A percentile compares a stretch with the other conserved stretches of the same genome.
Evolutionary conservation across 2,888 invertebrate species (phyloP).

Genomic region (Ophonus ardosiacus): DNA sequence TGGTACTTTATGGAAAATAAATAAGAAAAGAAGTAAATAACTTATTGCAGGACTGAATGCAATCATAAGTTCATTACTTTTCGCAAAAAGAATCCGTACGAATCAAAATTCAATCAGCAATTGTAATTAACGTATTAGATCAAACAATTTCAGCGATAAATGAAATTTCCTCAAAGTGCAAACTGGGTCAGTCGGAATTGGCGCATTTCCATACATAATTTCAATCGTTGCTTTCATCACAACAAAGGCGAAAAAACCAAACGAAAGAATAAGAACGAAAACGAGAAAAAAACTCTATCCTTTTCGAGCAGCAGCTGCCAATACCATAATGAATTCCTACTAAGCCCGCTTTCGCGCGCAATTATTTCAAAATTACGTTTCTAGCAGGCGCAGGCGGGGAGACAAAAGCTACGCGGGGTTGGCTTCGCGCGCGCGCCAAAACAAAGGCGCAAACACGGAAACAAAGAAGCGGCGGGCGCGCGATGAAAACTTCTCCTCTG

Average conservation of each 20-base stretch:
- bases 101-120: constrained; percentile 45
- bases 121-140: constrained; percentile 44
- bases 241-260: constrained; percentile 47
- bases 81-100: constrained; percentile 15
- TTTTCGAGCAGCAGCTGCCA: constrained; percentile 48
- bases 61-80: constrained; percentile 16
- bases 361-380: constrained; percentile 53
- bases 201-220: constrained; percentile 48
- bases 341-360: constrained; percentile 49
- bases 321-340: constrained; percentile 53
- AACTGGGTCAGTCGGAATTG: constrained; percentile 37
- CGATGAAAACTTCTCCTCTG: constrained; percentile 18
- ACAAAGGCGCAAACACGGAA: constrained; percentile 43
- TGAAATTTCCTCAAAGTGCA: constrained; percentile 46
- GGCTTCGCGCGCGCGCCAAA: constrained; percentile 30
- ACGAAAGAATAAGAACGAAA: constrained; percentile 48
- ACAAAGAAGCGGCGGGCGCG: constrained; percentile 27
- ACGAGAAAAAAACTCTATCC: constrained; percentile 46
- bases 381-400: constrained; percentile 28
- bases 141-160: constrained; percentile 40
- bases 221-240: constrained; percentile 50
- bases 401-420: constrained; percentile 26
- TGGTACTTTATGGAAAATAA: background rate
- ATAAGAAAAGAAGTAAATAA: background rate
- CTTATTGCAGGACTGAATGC: background rate